Conservation (phyloP, 2,797 vertebrate species). For the Vespertilio murinus region DNA sequence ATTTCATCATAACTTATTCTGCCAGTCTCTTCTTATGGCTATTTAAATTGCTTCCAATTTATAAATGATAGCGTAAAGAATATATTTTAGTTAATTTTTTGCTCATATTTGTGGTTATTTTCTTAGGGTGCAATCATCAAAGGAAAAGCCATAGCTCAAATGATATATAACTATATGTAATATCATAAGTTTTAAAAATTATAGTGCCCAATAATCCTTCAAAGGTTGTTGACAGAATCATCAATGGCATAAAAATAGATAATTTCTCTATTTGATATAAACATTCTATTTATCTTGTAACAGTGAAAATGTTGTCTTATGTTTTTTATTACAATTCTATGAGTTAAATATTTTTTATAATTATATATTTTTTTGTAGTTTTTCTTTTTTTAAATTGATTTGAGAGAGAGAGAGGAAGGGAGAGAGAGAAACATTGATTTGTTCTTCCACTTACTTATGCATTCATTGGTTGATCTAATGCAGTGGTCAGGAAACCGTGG, state of each 20-base stretch:
- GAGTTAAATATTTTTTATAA: neutral
- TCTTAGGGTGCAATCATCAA: neutral
- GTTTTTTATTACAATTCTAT: neutral
- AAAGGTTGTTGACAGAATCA: neutral
- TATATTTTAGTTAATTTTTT: neutral
- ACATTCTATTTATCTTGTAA: neutral
- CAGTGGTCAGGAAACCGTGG: too few relatives aligned
- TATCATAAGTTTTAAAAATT: neutral
- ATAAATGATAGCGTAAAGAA: neutral
- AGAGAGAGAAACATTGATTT: neutral
- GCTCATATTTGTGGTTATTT: neutral
- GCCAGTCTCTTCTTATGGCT: neutral
- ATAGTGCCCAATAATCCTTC: neutral
- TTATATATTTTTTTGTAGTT: neutral
- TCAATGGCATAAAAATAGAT: neutral
- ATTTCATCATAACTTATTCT: neutral
- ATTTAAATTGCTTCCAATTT: conserved; percentile 22
- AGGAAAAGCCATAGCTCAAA: neutral
- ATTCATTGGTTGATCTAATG: neutral
- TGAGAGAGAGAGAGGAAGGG: neutral
- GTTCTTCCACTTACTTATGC: neutral
- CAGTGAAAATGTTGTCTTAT: neutral
- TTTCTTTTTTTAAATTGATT: neutral
- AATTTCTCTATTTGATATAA: neutral
- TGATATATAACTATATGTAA: neutral